phyloP scores from a whole-genome alignment of 2,113 vertebrate genomes.

The Probosciger aterrimus region DNA sequence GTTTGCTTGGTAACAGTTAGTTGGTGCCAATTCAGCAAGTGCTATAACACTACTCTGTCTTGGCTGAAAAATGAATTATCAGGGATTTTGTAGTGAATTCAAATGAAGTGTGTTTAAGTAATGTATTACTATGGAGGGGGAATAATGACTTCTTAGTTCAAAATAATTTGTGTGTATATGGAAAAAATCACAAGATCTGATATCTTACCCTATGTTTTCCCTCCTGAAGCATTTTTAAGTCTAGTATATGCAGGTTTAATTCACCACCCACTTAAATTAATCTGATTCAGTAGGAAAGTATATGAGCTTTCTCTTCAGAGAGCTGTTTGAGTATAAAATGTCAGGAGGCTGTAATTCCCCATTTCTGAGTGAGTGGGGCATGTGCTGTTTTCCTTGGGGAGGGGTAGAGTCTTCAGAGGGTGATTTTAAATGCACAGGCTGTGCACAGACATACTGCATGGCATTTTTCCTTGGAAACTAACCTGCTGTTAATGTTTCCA shows the following conservation, averaged over 20 bases:
- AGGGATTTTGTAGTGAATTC: not conserved
- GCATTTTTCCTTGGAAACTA: not conserved
- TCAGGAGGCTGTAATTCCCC: not conserved
- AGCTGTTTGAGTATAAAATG: not conserved
- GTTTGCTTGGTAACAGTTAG: not conserved
- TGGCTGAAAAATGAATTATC: not conserved
- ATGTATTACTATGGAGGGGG: not conserved
- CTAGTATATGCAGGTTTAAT: not conserved
- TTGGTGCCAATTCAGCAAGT: not conserved
- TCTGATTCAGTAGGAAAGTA: not conserved
- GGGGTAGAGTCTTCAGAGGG: not conserved
- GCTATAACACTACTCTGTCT: not conserved
- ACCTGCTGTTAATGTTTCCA: not conserved
- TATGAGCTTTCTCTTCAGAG: not conserved
- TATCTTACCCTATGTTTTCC: not conserved
- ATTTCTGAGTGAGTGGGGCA: not conserved
- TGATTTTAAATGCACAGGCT: not conserved
- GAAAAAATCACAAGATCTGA: not conserved
- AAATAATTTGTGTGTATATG: not conserved
- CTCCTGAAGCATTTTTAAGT: not conserved
- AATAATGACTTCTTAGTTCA: not conserved
- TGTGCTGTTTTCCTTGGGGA: not conserved
- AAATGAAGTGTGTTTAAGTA: not conserved
- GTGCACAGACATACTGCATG: fast-evolving
- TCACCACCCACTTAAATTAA: not conserved